Percentiles rank a stretch among this genome's conserved stretches.
Conservation (phyloP, 2,113 vertebrate species). For the Crotalus viridis region DNA sequence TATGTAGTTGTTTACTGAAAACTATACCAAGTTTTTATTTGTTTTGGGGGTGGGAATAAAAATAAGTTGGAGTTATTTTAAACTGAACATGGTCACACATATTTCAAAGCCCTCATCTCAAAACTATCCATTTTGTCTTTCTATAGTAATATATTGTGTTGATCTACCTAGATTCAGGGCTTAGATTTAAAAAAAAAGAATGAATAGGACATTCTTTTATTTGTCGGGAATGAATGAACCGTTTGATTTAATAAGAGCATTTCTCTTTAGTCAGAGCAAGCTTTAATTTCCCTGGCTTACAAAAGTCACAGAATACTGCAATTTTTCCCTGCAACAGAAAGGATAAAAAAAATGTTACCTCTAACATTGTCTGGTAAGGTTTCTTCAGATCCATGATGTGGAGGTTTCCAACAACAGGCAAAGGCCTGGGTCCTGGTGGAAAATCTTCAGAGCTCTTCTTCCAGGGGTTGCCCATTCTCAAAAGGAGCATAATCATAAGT, state of each 20-base stretch:
- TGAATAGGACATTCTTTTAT: background rate
- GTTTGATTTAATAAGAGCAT: background rate
- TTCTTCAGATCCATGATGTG: background rate
- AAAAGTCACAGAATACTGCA: background rate
- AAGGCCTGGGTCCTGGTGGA: slow-evolving; percentile 54
- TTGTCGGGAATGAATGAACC: background rate
- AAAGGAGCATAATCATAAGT: slow-evolving; percentile 34
- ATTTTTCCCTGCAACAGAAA: background rate
- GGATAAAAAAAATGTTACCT: background rate
- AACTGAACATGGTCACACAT: background rate
- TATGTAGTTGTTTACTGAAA: background rate
- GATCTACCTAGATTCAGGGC: background rate
- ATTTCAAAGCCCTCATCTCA: background rate
- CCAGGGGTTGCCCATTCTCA: slow-evolving; percentile 27
- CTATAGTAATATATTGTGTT: background rate
- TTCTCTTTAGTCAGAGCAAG: background rate
- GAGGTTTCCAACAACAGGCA: background rate
- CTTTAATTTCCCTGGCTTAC: background rate
- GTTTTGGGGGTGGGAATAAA: too few relatives aligned
- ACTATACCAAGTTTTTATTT: background rate
- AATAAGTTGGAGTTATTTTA: too few relatives aligned
- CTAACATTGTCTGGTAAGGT: background rate
- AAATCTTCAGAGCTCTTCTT: slow-evolving; percentile 9
- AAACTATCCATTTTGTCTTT: background rate
- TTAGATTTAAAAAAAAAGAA: background rate